A percentile compares a stretch with the other conserved stretches of the same genome.
Evolutionary conservation across 2,797 vertebrate genomes (phyloP).

Genomic region (Enteromius mattozi): DNA sequence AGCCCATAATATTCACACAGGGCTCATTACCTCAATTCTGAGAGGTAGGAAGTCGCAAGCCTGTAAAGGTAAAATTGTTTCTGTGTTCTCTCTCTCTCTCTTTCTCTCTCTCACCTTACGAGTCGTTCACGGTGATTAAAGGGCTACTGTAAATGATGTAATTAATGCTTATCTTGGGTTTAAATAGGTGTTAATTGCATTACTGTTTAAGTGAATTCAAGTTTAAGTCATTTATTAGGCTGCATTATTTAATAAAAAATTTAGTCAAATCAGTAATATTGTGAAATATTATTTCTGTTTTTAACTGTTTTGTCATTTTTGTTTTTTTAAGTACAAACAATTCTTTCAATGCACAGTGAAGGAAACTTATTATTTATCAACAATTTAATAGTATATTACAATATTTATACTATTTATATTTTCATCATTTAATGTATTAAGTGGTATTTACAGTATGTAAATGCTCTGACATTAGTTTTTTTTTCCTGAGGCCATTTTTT

Average conservation of each 20-base stretch:
- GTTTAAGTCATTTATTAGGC: background rate
- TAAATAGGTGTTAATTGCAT: background rate
- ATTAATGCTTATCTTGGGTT: background rate
- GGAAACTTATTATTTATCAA: background rate
- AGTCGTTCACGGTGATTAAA: slow-evolving; percentile 42
- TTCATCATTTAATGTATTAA: background rate
- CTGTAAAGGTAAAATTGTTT: slow-evolving; percentile 15
- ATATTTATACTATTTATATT: background rate
- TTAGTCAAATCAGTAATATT: background rate
- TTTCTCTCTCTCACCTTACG: background rate
- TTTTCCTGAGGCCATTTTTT: too few relatives aligned
- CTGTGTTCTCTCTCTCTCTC: background rate
- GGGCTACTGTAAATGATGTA: background rate
- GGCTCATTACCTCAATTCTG: slow-evolving; percentile 18
- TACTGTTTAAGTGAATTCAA: background rate
- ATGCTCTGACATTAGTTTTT: too few relatives aligned
- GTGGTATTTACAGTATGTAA: background rate
- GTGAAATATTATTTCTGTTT: background rate
- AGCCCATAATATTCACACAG: slow-evolving; percentile 5
- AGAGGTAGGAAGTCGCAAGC: slow-evolving; percentile 5
- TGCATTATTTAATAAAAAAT: background rate
- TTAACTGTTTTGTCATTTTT: too few relatives aligned
- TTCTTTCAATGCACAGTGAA: background rate
- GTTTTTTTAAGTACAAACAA: too few relatives aligned
- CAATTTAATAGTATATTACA: background rate